Percentiles rank a stretch among this genome's conserved stretches.
phyloP scores from a whole-genome alignment of 2,113 vertebrate species.

The Cheirogaleus medius region DNA sequence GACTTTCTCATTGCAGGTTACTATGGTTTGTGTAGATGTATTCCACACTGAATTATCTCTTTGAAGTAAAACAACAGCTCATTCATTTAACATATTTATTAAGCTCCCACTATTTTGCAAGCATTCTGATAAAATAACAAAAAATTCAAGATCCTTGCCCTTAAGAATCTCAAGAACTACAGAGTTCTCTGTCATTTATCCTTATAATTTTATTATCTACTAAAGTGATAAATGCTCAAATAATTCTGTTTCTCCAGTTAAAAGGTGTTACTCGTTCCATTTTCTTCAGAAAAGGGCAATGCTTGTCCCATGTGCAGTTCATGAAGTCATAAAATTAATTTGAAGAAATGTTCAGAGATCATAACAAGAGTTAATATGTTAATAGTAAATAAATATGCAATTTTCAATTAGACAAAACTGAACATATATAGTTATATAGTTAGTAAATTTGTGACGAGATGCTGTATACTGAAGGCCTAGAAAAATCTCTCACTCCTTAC shows the following conservation, averaged over 20 bases:
- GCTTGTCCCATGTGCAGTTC: background rate
- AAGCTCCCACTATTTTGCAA: background rate
- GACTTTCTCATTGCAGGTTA: background rate
- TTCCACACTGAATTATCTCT: background rate
- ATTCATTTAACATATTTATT: background rate
- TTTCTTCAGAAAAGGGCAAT: background rate
- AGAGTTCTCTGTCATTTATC: background rate
- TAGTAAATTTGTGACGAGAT: background rate
- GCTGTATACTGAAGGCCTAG: background rate
- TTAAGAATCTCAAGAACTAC: background rate
- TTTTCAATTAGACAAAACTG: background rate
- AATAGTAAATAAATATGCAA: background rate
- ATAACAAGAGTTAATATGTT: background rate
- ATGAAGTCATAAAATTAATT: conserved; percentile 7
- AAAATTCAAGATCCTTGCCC: background rate
- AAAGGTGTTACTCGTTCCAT: background rate
- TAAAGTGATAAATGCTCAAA: background rate
- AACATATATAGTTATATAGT: background rate
- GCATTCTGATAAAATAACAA: background rate
- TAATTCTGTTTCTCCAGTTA: background rate
- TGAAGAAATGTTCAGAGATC: conserved; percentile 5
- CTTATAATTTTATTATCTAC: background rate
- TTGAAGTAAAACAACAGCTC: background rate
- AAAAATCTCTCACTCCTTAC: background rate
- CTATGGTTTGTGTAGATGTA: background rate